Percentiles rank a stretch among this genome's conserved stretches.
Evolutionary conservation across 2,797 vertebrate genomes (phyloP).

Genomic region (Halcyon badia): DNA sequence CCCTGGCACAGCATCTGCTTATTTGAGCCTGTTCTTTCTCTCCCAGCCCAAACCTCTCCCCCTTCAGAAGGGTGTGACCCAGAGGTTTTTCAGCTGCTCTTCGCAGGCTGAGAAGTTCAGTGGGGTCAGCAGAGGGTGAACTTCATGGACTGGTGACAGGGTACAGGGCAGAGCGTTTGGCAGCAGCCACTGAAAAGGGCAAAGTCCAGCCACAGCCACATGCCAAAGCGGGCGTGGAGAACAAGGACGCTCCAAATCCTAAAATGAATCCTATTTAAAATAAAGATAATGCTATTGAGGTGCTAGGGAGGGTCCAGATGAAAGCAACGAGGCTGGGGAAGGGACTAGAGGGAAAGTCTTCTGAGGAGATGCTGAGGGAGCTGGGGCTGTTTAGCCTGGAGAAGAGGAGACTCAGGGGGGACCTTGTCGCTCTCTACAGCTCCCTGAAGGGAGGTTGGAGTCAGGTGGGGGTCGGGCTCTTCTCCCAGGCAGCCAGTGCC

Average conservation of each 20-base stretch:
- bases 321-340: too few relatives aligned
- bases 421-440: too few relatives aligned
- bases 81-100: not conserved
- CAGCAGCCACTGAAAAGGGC: not conserved
- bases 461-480: too few relatives aligned
- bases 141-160: accelerated
- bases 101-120: not conserved
- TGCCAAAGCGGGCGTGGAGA: not conserved
- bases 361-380: too few relatives aligned
- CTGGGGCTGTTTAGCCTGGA: too few relatives aligned
- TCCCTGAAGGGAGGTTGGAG: too few relatives aligned
- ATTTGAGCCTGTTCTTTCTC: not conserved
- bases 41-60: not conserved
- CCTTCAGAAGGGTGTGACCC: not conserved
- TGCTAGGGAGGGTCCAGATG: too few relatives aligned
- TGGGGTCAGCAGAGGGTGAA: accelerated
- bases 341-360: too few relatives aligned
- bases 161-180: not conserved
- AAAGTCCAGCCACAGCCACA: not conserved
- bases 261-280: not conserved
- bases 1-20: accelerated
- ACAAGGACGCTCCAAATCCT: not conserved
- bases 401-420: too few relatives aligned
- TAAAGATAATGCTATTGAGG: not conserved
- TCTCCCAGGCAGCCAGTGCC: too few relatives aligned